Percentiles rank a stretch among this genome's conserved stretches.
These are phyloP conservation scores for Sternotherus odoratus DNA, from an alignment of 2,797 vertebrate genomes.

Conservation along the genomic window DNA sequence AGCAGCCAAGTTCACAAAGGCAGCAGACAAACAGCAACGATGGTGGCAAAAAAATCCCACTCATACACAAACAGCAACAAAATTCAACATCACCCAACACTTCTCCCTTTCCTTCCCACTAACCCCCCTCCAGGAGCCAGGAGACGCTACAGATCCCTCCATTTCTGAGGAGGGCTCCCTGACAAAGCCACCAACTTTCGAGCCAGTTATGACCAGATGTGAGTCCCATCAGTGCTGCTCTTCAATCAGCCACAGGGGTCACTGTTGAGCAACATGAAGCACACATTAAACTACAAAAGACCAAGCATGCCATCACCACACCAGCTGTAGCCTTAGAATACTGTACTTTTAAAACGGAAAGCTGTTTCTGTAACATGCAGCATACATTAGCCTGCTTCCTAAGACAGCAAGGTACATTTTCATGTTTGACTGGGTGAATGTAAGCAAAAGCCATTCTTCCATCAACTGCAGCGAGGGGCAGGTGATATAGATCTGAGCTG, in stretches of 20 bases:
- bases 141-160: background rate
- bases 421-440: conserved; percentile 63
- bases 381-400: conserved; percentile 65
- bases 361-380: conserved; percentile 52
- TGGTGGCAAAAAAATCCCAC: background rate
- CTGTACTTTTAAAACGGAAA: background rate
- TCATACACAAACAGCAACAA: background rate
- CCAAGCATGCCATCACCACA: conserved; percentile 13
- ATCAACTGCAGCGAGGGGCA: conserved; percentile 58
- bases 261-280: background rate
- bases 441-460: conserved; percentile 36
- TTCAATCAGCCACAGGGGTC: background rate
- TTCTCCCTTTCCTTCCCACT: background rate
- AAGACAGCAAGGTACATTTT: conserved; percentile 49
- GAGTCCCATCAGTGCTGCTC: conserved; percentile 9
- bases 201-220: background rate
- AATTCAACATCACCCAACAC: accelerated
- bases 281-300: background rate
- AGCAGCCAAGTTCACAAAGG: background rate
- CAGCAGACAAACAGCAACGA: background rate
- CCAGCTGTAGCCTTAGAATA: conserved; percentile 31
- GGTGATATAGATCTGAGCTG: conserved; percentile 38
- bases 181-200: background rate
- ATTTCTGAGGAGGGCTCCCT: background rate
- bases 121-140: background rate